Evolutionary conservation across 1,140 invertebrate species (phyloP).

Genomic region (Magallana ariakensis): DNA sequence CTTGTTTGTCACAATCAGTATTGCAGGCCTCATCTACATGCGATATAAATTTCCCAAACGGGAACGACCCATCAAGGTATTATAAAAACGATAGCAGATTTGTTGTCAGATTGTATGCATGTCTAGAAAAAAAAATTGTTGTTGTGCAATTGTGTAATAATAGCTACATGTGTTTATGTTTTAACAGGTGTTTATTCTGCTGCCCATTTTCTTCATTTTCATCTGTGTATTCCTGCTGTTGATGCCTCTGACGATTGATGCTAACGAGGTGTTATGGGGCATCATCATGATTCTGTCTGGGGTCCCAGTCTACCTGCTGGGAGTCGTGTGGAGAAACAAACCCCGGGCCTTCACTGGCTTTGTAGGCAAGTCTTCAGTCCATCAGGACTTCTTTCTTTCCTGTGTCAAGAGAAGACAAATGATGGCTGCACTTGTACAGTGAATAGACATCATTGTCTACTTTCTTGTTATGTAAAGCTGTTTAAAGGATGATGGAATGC

Average conservation of each 20-base stretch:
- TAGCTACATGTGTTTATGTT: background rate
- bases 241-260: slow-evolving; percentile 88
- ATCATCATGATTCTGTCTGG: slow-evolving; percentile 91
- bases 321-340: slow-evolving; percentile 90
- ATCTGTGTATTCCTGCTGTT: slow-evolving; percentile 90
- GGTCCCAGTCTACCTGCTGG: slow-evolving; percentile 91
- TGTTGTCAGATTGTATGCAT: no score
- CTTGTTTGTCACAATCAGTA: slow-evolving; percentile 93
- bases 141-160: background rate
- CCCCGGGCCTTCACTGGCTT: slow-evolving; percentile 84
- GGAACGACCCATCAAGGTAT: slow-evolving; percentile 92
- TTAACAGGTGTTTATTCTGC: slow-evolving; percentile 78
- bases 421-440: no score
- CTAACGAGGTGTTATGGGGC: slow-evolving; percentile 91
- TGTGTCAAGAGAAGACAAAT: no score
- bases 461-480: no score
- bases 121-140: background rate
- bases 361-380: slow-evolving; percentile 83
- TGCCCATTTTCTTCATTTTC: slow-evolving; percentile 90
- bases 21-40: slow-evolving; percentile 92
- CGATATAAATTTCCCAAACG: slow-evolving; percentile 89
- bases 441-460: no score
- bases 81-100: background rate
- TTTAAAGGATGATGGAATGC: no score
- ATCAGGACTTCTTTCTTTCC: no score